Evolutionary conservation across 2,113 vertebrate genomes (phyloP).

Genomic region (Ameiurus melas): DNA sequence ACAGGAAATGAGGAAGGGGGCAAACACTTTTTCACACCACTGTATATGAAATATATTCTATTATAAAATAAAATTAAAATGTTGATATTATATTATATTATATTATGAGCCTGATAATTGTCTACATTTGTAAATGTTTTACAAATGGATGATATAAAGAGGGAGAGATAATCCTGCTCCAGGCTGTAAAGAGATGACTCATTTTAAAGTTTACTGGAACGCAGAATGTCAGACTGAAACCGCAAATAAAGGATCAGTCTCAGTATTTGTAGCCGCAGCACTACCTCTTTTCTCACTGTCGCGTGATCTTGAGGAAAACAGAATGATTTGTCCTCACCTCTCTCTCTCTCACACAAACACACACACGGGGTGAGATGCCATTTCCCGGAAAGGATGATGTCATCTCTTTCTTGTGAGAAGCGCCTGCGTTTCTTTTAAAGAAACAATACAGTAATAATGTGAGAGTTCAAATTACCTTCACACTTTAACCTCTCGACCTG

Average conservation of each 20-base stretch:
- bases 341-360: not conserved
- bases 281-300: slow-evolving; percentile 7
- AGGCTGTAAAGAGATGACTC: not conserved
- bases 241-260: slow-evolving; percentile 25
- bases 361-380: not conserved
- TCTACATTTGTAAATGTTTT: not conserved
- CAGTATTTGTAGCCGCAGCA: slow-evolving; percentile 1
- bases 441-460: slow-evolving; percentile 2
- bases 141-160: not conserved
- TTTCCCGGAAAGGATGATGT: slow-evolving; percentile 75
- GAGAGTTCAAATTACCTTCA: not conserved
- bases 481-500: not conserved
- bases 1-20: too few relatives aligned
- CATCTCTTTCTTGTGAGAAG: slow-evolving; percentile 12
- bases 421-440: slow-evolving; percentile 39
- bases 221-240: slow-evolving; percentile 42
- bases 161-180: not conserved
- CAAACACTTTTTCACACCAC: too few relatives aligned
- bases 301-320: slow-evolving; percentile 44
- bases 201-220: slow-evolving; percentile 39
- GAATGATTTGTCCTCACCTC: slow-evolving; percentile 14
- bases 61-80: too few relatives aligned
- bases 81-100: too few relatives aligned
- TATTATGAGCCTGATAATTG: not conserved
- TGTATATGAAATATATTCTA: too few relatives aligned